Base-by-base conservation (phyloP, 1,140 invertebrate genomes). In the Zaprionus lachaisei region DNA sequence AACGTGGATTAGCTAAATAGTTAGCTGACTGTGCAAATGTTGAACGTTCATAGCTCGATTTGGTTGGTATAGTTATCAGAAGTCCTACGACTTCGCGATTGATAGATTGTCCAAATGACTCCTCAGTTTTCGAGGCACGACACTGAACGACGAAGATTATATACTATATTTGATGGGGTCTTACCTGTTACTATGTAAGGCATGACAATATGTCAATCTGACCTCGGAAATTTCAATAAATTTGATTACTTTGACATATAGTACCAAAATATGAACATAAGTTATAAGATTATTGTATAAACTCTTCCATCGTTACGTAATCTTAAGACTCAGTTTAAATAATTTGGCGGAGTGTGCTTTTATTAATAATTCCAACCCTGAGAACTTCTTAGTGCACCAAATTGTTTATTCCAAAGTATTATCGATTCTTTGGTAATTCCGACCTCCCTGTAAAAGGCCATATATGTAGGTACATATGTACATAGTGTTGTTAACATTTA, bases 11-110 rank as follows among this genome's bases (percentile, higher is more conserved):
- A 66, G 65, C 44, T 22, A 72, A 76, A 76, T 79, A 24, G 72
- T 31, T 26, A 14, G 22, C 64, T 86, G 80, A 89, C 80, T 57
- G 15, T 71, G 72, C 72, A 63, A 49, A 58, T 58, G 63, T 64
- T 26, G 12, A 31, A 28, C 3, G 47, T 28, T 56, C n/a, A 26
- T 41, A 57, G 28, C 9, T 4, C 5, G 4, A 11, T 4, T 17
- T 58, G 15, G 12, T 41, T 70, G 17, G 20, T 64, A 54, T 49
- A 41, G 34, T 31, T 20, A 22, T 9, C 1, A 49, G n/a, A 57
- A 34, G 20, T 57, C 17, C 22, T 51, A 4, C 2, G 17, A 34
- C 28, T 15, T 26, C 17, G 20, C 38, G 22, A 58, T 75, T 51
- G 58, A 75, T 51, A 64, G 67, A 58, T 41, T 63, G 41, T 37